Conservation (phyloP, 2,113 vertebrate genomes). For the Sminthopsis crassicaudata region DNA sequence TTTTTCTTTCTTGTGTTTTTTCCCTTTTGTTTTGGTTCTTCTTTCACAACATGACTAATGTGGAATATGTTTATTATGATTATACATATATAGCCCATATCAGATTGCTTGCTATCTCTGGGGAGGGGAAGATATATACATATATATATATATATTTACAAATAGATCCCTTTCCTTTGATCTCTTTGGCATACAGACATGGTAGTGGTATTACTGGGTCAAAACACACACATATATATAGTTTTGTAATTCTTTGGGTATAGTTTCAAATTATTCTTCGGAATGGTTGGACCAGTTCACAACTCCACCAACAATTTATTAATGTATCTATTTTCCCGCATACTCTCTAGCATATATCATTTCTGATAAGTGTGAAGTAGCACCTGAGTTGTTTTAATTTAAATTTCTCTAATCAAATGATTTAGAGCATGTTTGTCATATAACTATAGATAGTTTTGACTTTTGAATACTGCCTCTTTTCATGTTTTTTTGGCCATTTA, state of each 20-base stretch:
- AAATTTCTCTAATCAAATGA: not conserved
- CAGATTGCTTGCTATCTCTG: no score
- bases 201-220: not conserved
- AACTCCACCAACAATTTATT: not conserved
- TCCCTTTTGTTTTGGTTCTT: no score
- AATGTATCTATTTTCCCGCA: not conserved
- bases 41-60: no score
- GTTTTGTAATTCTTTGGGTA: not conserved
- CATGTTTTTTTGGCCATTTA: not conserved
- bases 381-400: not conserved
- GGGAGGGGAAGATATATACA: no score
- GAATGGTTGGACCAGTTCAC: not conserved
- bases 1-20: no score
- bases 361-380: not conserved
- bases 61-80: no score
- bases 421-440: not conserved
- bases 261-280: not conserved
- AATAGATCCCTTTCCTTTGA: not conserved
- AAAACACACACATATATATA: not conserved
- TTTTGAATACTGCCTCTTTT: not conserved
- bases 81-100: no score
- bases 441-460: not conserved
- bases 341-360: not conserved
- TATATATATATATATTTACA: not conserved
- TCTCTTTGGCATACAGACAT: not conserved